These are phyloP conservation scores for Crossocerus cetratus DNA, from an alignment of 2,888 invertebrate species.

Conservation along the genomic window DNA sequence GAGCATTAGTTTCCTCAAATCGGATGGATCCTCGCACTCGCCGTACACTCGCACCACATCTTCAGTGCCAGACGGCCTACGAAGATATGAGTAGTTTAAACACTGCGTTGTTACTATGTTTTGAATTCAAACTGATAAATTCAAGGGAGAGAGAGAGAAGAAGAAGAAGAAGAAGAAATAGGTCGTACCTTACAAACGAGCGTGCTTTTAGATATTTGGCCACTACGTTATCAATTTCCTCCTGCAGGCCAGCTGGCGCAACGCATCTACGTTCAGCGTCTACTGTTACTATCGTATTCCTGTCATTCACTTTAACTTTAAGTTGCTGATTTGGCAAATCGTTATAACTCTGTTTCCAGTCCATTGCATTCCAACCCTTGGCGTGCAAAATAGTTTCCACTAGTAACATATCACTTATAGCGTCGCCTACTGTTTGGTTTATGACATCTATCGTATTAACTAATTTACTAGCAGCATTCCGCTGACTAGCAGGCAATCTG, in stretches of 20 bases:
- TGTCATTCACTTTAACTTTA: slow-evolving; percentile 93
- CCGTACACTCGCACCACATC: slow-evolving; percentile 97
- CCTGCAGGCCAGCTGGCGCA: slow-evolving; percentile 90
- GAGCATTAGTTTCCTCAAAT: slow-evolving; percentile 85
- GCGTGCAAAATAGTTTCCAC: slow-evolving; percentile 93
- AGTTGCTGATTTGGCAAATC: slow-evolving; percentile 93
- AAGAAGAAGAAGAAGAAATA: neutral
- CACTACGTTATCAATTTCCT: slow-evolving; percentile 86
- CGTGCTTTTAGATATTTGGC: slow-evolving; percentile 84
- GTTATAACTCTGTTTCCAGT: slow-evolving; percentile 90
- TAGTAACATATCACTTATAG: slow-evolving; percentile 95
- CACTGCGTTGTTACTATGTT: neutral
- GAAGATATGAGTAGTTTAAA: slow-evolving; percentile 12
- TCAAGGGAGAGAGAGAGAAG: too few species aligned
- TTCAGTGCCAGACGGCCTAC: slow-evolving; percentile 95
- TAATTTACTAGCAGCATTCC: slow-evolving; percentile 81
- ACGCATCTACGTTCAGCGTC: slow-evolving; percentile 92
- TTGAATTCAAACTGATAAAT: neutral
- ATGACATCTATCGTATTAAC: slow-evolving; percentile 88
- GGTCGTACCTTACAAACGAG: slow-evolving; percentile 89
- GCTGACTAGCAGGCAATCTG: slow-evolving; percentile 49
- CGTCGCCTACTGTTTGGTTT: slow-evolving; percentile 98
- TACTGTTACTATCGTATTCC: slow-evolving; percentile 89
- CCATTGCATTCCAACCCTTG: slow-evolving; percentile 86
- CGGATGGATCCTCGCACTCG: slow-evolving; percentile 88